phyloP scores from a whole-genome alignment of 2,797 vertebrate genomes.

The Potorous gilbertii region DNA sequence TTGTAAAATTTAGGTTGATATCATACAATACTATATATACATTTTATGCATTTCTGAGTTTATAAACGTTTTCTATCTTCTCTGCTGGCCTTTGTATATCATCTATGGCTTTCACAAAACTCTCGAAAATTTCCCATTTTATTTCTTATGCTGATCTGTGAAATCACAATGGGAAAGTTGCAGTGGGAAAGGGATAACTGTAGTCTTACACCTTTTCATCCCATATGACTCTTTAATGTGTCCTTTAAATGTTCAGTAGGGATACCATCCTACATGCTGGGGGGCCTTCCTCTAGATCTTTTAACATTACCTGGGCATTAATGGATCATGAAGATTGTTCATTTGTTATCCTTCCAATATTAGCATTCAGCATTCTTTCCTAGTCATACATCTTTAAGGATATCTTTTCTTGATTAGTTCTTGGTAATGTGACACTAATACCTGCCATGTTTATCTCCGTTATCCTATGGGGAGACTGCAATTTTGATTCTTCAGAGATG shows the following conservation, averaged over 20 bases:
- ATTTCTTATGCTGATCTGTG: background rate
- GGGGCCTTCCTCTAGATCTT: background rate
- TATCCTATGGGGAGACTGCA: background rate
- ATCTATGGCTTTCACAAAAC: background rate
- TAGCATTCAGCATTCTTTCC: background rate
- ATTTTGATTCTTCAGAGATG: background rate
- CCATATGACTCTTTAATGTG: background rate
- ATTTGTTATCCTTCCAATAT: background rate
- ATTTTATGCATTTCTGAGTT: background rate
- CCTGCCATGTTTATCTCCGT: background rate
- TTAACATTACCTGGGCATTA: background rate
- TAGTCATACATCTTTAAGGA: background rate
- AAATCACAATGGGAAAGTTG: background rate
- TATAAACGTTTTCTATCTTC: background rate
- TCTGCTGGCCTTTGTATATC: background rate
- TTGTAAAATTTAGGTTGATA: background rate
- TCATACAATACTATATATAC: background rate
- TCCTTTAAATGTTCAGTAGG: background rate
- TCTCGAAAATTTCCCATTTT: background rate
- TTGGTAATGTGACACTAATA: background rate
- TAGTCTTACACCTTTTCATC: background rate
- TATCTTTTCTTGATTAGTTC: background rate
- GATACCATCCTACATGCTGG: background rate
- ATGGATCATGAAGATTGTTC: background rate
- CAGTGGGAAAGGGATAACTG: background rate